phyloP scores from a whole-genome alignment of 2,113 vertebrate species.

The Hippoglossus stenolepis region DNA sequence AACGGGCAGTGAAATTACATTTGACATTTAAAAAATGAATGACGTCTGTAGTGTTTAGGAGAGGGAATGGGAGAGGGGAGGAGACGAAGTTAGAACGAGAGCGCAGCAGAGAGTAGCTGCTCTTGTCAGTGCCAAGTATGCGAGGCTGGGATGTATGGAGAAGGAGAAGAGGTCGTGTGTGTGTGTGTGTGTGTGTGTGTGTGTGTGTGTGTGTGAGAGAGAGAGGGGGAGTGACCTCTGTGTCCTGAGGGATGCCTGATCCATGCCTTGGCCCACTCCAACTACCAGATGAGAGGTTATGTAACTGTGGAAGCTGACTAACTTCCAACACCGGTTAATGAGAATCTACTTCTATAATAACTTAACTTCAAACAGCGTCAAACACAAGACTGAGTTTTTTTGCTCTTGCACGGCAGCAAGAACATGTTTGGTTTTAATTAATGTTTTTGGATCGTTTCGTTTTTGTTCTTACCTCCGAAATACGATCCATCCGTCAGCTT shows the following conservation, averaged over 20 bases:
- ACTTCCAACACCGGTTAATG: slow-evolving; percentile 67
- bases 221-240: slow-evolving; percentile 59
- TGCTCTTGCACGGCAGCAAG: no score
- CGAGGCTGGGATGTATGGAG: slow-evolving; percentile 36
- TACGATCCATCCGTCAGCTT: slow-evolving; percentile 98
- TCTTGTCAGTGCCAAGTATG: slow-evolving; percentile 41
- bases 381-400: slow-evolving; percentile 2
- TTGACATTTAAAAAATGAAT: slow-evolving; percentile 61
- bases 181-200: slow-evolving; percentile 20
- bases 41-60: slow-evolving; percentile 26
- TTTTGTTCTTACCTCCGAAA: slow-evolving; percentile 90
- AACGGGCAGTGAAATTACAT: slow-evolving; percentile 52
- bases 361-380: slow-evolving; percentile 60
- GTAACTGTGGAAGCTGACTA: slow-evolving; percentile 68
- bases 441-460: rapidly evolving
- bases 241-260: slow-evolving; percentile 78
- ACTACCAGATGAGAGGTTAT: slow-evolving; percentile 78
- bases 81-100: background rate
- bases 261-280: slow-evolving; percentile 73
- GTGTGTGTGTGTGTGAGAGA: slow-evolving; percentile 8
- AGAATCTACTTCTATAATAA: slow-evolving; percentile 69
- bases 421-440: no score
- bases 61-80: slow-evolving; percentile 13
- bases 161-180: slow-evolving; percentile 37
- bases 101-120: slow-evolving; percentile 8